Evolutionary conservation across 92 coral and sea anemone genomes (phyloP), one percentile per base, ranked within the genome.

Genomic region (Pocillopora meandrina): DNA sequence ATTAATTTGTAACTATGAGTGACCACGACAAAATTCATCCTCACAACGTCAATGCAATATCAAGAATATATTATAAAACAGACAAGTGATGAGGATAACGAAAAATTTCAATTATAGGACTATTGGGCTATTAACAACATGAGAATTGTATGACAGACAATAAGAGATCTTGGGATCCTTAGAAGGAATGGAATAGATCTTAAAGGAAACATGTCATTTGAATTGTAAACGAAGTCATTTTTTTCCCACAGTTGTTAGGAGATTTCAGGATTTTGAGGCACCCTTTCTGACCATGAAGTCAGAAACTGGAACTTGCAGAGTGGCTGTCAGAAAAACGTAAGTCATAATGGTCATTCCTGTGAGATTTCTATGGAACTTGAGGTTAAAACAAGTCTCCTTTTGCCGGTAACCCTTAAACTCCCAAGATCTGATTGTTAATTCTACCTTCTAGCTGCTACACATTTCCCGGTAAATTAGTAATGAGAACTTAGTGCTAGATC

Each of bases 271-370:
- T 57, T 95, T 90, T 85, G 98, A 95, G 75, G 89, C 98, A 42
- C 98, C 98, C 2, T 90, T 87, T 75, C 83, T 94, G 58, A 86
- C 90, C 17, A 81, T 94, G 15, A 79, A 91, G 76, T 75, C 77
- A 60, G 71, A 77, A 2, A 79, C 91, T 58, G 98, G 95, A 34
- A 90, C 94, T 10, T 89, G 87, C 75, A 87, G 98, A 75, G 90
- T 95, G 75, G 98, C 98, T 68, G 89, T 95, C 56, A 93, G 98
- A 71, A 95, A 95, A 94, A 82, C 85, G 98, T 94, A 76, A 64
- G 98, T 75, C 49, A 61, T 18, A 9, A 5, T 58, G 56, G 52
- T 42, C 52, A 2, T 42, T 42, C 0, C 11, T 69, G 74, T 69
- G 19, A 69, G 42, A 69, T 69, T 65, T 65, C 35, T 65, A 2